A percentile compares a stretch with the other conserved stretches of the same genome.
phyloP scores from a whole-genome alignment of 1,140 invertebrate genomes.

The Zaprionus ornatus region DNA sequence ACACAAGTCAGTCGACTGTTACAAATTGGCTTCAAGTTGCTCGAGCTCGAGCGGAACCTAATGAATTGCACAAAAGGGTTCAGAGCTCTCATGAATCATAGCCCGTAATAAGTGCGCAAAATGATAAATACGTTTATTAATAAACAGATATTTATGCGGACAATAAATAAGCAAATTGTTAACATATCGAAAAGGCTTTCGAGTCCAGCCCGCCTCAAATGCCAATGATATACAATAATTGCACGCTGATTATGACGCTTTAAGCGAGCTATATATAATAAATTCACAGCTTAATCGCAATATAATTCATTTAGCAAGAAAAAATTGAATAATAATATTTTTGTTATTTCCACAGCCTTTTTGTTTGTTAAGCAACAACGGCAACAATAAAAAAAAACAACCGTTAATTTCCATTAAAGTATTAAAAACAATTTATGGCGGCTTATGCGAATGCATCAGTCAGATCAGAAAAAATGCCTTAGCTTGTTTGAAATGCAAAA shows the following conservation, averaged over 20 bases:
- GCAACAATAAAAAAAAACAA: background rate
- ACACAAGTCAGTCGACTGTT: conserved; percentile 27
- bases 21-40: conserved; percentile 37
- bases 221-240: conserved; percentile 32
- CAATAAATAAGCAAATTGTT: conserved; percentile 36
- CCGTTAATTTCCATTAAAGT: conserved; percentile 4
- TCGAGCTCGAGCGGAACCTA: conserved; percentile 15
- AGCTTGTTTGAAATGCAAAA: background rate
- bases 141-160: conserved; percentile 10
- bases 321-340: conserved; percentile 13
- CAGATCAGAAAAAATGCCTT: background rate
- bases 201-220: background rate
- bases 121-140: conserved; percentile 19
- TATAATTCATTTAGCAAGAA: conserved; percentile 45
- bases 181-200: conserved; percentile 18
- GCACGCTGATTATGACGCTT: conserved; percentile 25
- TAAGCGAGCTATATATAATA: conserved; percentile 28
- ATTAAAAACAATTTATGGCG: conserved; percentile 17
- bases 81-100: conserved; percentile 28
- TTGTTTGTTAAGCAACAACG: background rate
- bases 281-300: conserved; percentile 44
- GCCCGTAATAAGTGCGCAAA: conserved; percentile 7
- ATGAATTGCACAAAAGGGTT: conserved; percentile 43
- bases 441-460: background rate
- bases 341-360: background rate